Percentiles rank a stretch among this genome's conserved stretches.
These are phyloP conservation scores for Marmota flaviventris DNA, from an alignment of 2,113 vertebrate genomes.

Conservation along the genomic window DNA sequence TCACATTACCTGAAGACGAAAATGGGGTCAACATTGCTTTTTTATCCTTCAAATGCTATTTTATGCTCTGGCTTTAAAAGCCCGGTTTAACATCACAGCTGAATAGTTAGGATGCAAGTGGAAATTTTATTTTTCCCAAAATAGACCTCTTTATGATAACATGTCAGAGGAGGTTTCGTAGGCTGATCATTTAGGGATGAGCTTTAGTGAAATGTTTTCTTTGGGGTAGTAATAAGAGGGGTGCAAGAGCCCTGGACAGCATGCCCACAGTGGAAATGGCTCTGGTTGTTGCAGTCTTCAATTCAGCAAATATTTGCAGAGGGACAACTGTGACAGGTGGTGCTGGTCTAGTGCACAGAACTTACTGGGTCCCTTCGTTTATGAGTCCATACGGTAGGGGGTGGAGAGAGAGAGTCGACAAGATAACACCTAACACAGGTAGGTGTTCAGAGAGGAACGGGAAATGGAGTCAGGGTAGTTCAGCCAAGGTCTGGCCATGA, in stretches of 20 bases:
- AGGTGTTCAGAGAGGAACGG: neutral
- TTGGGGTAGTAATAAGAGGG: neutral
- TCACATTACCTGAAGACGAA: slow-evolving; percentile 59
- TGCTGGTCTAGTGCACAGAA: neutral
- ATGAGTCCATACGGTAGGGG: neutral
- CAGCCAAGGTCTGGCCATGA: neutral
- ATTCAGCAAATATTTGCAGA: neutral
- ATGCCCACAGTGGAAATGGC: too few relatives aligned
- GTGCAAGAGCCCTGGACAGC: neutral
- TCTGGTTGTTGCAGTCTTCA: neutral
- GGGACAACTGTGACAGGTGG: accelerated
- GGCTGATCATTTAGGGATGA: neutral
- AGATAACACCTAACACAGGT: neutral
- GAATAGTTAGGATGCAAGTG: neutral
- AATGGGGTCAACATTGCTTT: slow-evolving; percentile 30
- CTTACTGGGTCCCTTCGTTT: neutral
- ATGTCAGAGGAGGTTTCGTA: neutral
- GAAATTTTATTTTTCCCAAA: slow-evolving; percentile 59
- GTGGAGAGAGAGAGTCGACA: neutral
- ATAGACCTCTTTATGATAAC: neutral
- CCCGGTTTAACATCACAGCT: slow-evolving; percentile 47
- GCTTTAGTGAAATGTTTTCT: slow-evolving; percentile 16
- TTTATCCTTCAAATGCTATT: slow-evolving; percentile 32
- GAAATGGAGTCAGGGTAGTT: neutral
- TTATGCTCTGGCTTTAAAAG: slow-evolving; percentile 43